phyloP scores from a whole-genome alignment of 2,888 invertebrate species.

The Oxyteleia sp. region DNA sequence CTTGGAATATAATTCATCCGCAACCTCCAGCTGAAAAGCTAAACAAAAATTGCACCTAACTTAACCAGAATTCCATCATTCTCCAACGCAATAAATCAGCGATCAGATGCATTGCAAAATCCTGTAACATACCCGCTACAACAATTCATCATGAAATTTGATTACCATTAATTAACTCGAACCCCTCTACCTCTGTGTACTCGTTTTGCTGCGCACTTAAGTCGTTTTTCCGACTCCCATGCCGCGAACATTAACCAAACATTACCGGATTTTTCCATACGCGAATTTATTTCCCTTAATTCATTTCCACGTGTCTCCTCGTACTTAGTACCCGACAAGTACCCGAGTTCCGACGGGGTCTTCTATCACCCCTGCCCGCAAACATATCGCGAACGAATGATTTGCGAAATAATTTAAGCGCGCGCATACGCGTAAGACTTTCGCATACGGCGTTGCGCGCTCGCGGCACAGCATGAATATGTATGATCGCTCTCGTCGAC shows the following conservation, averaged over 20 bases:
- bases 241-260: neutral
- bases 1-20: too few relatives aligned
- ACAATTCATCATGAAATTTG: too few relatives aligned
- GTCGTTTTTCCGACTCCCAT: neutral
- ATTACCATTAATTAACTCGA: too few relatives aligned
- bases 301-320: slow-evolving; percentile 29
- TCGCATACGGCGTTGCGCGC: slow-evolving; percentile 59
- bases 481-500: slow-evolving; percentile 66
- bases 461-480: slow-evolving; percentile 71
- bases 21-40: too few relatives aligned
- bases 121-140: too few relatives aligned
- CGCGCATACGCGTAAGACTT: slow-evolving; percentile 58
- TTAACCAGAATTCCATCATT: too few relatives aligned
- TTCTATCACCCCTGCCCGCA: slow-evolving; percentile 25
- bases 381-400: slow-evolving; percentile 59
- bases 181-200: neutral
- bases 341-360: slow-evolving; percentile 8
- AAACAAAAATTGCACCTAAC: too few relatives aligned
- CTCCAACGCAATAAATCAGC: too few relatives aligned
- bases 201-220: neutral
- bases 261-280: neutral
- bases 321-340: neutral
- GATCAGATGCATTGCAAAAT: too few relatives aligned
- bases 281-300: neutral
- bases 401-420: slow-evolving; percentile 69